These are phyloP conservation scores for Sitophilus oryzae DNA, from an alignment of 1,140 invertebrate genomes.

Conservation along the genomic window DNA sequence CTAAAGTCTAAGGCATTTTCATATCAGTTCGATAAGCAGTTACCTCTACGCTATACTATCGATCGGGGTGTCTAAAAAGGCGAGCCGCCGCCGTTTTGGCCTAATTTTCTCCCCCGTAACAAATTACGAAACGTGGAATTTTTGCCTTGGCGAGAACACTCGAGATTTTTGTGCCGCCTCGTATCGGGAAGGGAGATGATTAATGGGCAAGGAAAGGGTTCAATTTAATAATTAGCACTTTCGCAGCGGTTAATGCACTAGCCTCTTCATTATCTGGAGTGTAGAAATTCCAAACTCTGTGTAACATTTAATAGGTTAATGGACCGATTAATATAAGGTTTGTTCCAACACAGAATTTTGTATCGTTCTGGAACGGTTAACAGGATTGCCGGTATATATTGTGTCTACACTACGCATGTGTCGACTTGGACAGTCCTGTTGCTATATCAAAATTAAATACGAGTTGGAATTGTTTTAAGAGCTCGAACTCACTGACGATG, in stretches of 20 bases:
- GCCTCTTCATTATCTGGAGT: too few relatives aligned
- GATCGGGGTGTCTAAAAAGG: constrained; percentile 19
- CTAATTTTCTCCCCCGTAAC: constrained; percentile 20
- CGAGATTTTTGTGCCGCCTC: not conserved
- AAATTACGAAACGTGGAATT: constrained; percentile 16
- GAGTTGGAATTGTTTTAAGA: too few relatives aligned
- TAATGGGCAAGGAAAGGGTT: not conserved
- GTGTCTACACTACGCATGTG: too few relatives aligned
- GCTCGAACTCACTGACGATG: too few relatives aligned
- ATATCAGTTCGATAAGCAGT: constrained; percentile 19
- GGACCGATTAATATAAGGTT: too few relatives aligned
- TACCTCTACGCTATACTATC: constrained; percentile 22
- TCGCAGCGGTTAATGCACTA: not conserved
- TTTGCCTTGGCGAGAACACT: not conserved
- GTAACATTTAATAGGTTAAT: too few relatives aligned
- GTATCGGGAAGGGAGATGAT: not conserved
- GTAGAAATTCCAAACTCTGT: too few relatives aligned
- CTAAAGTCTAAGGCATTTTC: constrained; percentile 14
- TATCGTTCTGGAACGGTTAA: too few relatives aligned
- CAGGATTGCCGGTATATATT: too few relatives aligned
- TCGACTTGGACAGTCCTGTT: too few relatives aligned
- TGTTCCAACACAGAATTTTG: too few relatives aligned
- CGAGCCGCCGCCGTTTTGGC: constrained; percentile 21
- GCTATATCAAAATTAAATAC: too few relatives aligned
- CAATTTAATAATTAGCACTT: constrained; percentile 2